Base-by-base conservation (phyloP, 1,140 invertebrate species). In the Euwallacea similis region DNA sequence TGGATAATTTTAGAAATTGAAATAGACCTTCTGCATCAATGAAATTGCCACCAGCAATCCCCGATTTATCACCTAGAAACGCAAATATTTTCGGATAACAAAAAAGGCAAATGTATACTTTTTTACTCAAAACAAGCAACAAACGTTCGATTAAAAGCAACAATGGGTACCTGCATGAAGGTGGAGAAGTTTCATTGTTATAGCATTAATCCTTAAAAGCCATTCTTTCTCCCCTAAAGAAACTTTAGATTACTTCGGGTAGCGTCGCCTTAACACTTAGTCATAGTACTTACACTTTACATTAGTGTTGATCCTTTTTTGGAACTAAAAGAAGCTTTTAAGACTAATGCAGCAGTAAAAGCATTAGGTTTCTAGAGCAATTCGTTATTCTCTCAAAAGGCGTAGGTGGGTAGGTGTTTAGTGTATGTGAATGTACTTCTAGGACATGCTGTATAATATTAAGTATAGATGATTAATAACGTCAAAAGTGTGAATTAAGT, bases 221-320 rank as follows among this genome's bases (percentile, higher is more conserved):
- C 56, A 68, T 59, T 68, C 55, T 68, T 68, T 68, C 61, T 10
- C 63, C 66, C 66, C 58, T 60, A 47, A 44, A 68, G 65, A 68
- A 68, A 68, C 66, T 68, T 68, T 68, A 68, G 66, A 68, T 68
- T 68, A 68, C 66, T 68, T 68, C 59, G 66, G 66, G 66, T 59
- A 42, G 66, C 66, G 66, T 68, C 66, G 66, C 66, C 56, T 68
- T 68, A 60, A 68, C 66, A 68, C 66, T 68, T 68, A 68, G 66
- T 68, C 66, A 68, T 68, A 68, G 66, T 68, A 68, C 66, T 68
- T 68, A 68, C 66, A 68, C 66, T 68, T 68, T 68, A 68, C 66
- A 68, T 68, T 68, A 68, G 66, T 68, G 66, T 68, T 68, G 66
- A 68, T 68, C 66, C 66, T 68, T 68, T 68, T 68, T 68, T 68